A percentile compares a stretch with the other conserved stretches of the same genome.
Conservation (phyloP, 2,113 vertebrate species). For the Peromyscus polionotus region DNA sequence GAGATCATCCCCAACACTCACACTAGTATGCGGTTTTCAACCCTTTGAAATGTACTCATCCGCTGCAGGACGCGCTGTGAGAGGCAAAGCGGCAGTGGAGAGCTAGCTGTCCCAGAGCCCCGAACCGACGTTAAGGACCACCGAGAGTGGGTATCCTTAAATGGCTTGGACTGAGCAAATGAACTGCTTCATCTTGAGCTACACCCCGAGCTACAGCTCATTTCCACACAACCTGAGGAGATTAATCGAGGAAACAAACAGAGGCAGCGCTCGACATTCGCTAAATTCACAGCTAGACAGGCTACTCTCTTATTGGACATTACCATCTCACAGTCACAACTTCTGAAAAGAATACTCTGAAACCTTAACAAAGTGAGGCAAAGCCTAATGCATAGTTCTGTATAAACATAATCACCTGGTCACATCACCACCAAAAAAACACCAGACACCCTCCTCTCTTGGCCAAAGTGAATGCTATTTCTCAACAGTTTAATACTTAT, state of each 20-base stretch:
- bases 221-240: neutral
- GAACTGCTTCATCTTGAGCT: constrained; percentile 21
- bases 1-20: neutral
- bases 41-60: neutral
- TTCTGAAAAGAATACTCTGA: constrained; percentile 13
- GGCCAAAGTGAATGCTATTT: constrained; percentile 1
- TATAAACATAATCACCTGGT: neutral
- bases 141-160: neutral
- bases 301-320: neutral
- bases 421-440: neutral
- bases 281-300: neutral
- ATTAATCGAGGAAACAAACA: neutral
- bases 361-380: neutral
- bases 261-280: neutral
- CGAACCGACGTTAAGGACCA: neutral
- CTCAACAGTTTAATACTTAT: neutral
- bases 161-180: neutral
- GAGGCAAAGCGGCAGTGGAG: neutral
- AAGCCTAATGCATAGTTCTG: neutral
- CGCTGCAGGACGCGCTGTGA: neutral
- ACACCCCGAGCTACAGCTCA: constrained; percentile 1
- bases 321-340: neutral
- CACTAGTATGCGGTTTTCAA: neutral
- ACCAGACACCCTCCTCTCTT: neutral
- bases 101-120: neutral